Conservation (phyloP, 2,888 invertebrate species). For the Horisme vitalbata region DNA sequence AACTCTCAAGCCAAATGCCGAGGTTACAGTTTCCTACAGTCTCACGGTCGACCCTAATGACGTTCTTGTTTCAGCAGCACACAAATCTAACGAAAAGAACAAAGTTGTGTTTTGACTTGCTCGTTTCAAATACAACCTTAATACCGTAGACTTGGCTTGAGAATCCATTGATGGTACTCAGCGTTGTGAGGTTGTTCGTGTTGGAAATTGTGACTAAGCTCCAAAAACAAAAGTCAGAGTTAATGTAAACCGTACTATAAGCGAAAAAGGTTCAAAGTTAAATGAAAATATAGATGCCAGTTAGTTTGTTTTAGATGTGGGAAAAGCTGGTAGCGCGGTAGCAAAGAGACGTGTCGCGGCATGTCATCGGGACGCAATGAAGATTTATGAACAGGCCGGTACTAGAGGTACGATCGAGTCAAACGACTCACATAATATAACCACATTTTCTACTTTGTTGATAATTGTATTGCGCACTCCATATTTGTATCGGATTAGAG, state of each 20-base stretch:
- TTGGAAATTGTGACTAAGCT: conserved; percentile 61
- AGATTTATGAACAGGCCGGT: conserved; percentile 79
- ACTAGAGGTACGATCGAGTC: conserved; percentile 56
- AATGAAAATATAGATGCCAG: conserved; percentile 33
- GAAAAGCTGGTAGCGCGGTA: conserved; percentile 67
- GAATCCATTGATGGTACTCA: conserved; percentile 45
- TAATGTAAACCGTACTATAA: conserved; percentile 29
- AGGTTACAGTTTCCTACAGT: conserved; percentile 36
- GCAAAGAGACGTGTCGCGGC: conserved; percentile 79
- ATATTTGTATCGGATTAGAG: conserved; percentile 42
- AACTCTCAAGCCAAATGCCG: conserved; percentile 27
- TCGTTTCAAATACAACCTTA: conserved; percentile 56
- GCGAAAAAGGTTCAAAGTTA: conserved; percentile 36
- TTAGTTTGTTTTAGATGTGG: conserved; percentile 50
- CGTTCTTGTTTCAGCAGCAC: conserved; percentile 51
- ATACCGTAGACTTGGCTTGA: conserved; percentile 44
- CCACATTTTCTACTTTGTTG: conserved; percentile 59
- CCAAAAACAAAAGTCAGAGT: conserved; percentile 24
- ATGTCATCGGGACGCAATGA: conserved; percentile 82
- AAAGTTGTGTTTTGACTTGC: conserved; percentile 58
- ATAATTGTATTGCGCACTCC: conserved; percentile 53
- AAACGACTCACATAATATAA: conserved; percentile 53
- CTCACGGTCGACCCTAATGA: conserved; percentile 36
- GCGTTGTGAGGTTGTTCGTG: conserved; percentile 58
- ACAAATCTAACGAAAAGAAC: conserved; percentile 75